These are phyloP conservation scores for Fragum sueziense DNA, from an alignment of 2,888 invertebrate species.

Conservation along the genomic window DNA sequence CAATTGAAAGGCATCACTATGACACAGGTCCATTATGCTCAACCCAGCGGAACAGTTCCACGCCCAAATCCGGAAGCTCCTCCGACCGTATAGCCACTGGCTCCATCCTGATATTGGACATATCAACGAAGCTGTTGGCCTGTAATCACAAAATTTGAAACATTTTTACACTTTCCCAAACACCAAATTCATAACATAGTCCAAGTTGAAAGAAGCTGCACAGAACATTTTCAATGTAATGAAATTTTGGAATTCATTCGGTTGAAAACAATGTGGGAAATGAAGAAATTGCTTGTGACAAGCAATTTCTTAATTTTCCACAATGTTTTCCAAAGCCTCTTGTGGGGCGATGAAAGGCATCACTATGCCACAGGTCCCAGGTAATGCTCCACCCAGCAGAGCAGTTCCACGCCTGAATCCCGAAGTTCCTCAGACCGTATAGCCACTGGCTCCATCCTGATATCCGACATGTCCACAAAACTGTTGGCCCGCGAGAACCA, in stretches of 20 bases:
- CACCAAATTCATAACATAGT: too few relatives aligned
- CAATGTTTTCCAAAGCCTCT: too few relatives aligned
- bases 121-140: conserved; percentile 70
- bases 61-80: conserved; percentile 70
- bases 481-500: conserved; percentile 62
- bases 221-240: too few relatives aligned
- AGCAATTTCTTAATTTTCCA: too few relatives aligned
- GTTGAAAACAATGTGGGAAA: conserved; percentile 73
- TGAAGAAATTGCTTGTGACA: conserved; percentile 64
- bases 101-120: conserved; percentile 73
- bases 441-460: conserved; percentile 76
- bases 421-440: conserved; percentile 74
- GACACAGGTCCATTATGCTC: conserved; percentile 76
- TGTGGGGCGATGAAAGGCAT: too few relatives aligned
- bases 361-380: conserved; percentile 78
- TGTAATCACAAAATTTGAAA: conserved; percentile 25
- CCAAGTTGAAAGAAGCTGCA: too few relatives aligned
- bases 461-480: conserved; percentile 68
- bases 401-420: conserved; percentile 71
- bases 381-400: conserved; percentile 76
- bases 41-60: conserved; percentile 77
- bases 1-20: too few relatives aligned
- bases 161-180: too few relatives aligned
- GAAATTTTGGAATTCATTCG: too few relatives aligned
- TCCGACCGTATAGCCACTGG: conserved; percentile 75